Evolutionary conservation across 2,797 vertebrate species (phyloP), one percentile per base, ranked within the genome.

Genomic region (Acanthurus leucopareius): DNA sequence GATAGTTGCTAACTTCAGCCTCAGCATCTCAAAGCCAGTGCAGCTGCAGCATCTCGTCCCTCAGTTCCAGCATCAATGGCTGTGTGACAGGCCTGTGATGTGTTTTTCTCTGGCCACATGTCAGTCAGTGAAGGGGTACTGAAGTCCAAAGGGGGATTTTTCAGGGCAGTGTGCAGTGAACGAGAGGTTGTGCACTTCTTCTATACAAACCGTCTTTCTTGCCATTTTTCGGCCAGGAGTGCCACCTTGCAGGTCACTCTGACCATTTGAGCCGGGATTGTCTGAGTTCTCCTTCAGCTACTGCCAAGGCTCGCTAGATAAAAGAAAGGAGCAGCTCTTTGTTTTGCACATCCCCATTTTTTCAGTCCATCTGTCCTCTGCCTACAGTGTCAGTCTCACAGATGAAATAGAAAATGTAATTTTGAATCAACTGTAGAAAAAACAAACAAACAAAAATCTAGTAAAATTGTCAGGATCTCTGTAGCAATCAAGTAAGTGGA

Each of bases 71-170:
- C 40, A 61, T 63, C 62, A 56, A 1, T 22, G 45, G 52, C 57
- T 59, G 42, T 60, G 58, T 70, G 69, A 77, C 57, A 58, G 38
- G 49, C 62, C 40, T 74, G 57, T 67, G 16, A 76, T 70, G 67
- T 54, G 20, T 78, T 73, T 81, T 80, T 61, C 52, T 59, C 40
- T 48, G 42, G 42, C 35, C 5, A 65, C 48, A 58, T 45, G 35
- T 49, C 14, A 48, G 32, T 63, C 44, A 25, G 44, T n/a, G 64
- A 40, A n/a, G 25, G 9, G 4, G 10, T 58, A 58, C 47, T 38
- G 28, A 47, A 44, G 49, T 57, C 25, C 32, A 16, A 53, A 67
- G n/a, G 35, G 15, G 22, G 13, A 2, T 35, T 62, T 35, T 38
- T 44, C 28, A 56, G 25, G 6, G 52, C 19, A 73, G 52, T 71